Conservation (phyloP, 1,140 invertebrate genomes). For the Ceratoteleas bidentatus region DNA sequence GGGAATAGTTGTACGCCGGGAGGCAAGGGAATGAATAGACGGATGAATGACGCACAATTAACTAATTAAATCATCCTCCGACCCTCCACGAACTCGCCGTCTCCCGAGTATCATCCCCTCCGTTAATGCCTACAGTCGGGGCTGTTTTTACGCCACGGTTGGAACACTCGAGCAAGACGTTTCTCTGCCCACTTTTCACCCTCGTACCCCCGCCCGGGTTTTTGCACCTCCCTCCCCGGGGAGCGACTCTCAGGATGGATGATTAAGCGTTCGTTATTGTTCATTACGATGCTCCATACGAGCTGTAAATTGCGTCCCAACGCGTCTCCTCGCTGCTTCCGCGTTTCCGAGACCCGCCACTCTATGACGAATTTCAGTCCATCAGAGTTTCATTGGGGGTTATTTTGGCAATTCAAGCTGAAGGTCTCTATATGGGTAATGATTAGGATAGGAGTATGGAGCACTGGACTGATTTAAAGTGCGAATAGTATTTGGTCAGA, state of each 20-base stretch:
- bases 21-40: conserved; percentile 80
- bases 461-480: too few species aligned
- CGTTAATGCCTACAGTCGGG: conserved; percentile 72
- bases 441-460: too few species aligned
- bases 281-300: conserved; percentile 44
- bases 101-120: conserved; percentile 79
- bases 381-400: too few species aligned
- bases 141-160: conserved; percentile 72
- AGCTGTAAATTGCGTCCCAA: conserved; percentile 24
- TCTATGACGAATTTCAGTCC: too few species aligned
- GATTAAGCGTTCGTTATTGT: conserved; percentile 53
- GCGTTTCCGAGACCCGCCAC: background rate
- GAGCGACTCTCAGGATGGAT: conserved; percentile 31
- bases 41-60: conserved; percentile 82
- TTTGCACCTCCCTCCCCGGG: conserved; percentile 8
- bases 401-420: too few species aligned
- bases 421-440: too few species aligned
- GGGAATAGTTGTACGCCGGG: conserved; percentile 62
- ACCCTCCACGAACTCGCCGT: conserved; percentile 75
- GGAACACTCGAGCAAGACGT: conserved; percentile 42
- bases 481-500: too few species aligned
- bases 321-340: background rate
- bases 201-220: background rate
- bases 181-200: conserved; percentile 30
- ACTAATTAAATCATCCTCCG: conserved; percentile 81